A percentile compares a stretch with the other conserved stretches of the same genome.
Conservation (phyloP, 2,113 vertebrate species). For the Grantiella picta region DNA sequence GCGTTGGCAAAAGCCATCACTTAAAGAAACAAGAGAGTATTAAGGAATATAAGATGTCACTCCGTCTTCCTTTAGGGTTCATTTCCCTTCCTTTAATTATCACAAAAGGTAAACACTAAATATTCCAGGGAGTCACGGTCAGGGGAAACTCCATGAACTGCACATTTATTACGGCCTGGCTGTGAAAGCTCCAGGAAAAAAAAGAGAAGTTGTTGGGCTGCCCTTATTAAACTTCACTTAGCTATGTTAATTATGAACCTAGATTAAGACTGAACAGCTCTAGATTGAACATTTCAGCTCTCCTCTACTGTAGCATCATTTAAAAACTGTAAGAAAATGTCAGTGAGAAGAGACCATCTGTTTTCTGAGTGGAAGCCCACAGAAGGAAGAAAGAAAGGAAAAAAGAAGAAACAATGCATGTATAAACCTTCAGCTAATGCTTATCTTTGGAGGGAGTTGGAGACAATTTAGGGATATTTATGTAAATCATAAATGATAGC, state of each 20-base stretch:
- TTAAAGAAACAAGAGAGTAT: slow-evolving; percentile 73
- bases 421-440: slow-evolving; percentile 10
- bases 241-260: slow-evolving; percentile 53
- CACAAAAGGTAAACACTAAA: slow-evolving; percentile 66
- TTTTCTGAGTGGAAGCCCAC: slow-evolving; percentile 61
- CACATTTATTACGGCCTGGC: background rate
- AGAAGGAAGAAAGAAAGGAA: slow-evolving; percentile 42
- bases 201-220: slow-evolving; percentile 1
- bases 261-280: slow-evolving; percentile 13
- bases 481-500: background rate
- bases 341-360: slow-evolving; percentile 53
- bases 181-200: background rate
- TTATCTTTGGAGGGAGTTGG: background rate
- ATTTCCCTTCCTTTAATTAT: slow-evolving; percentile 71
- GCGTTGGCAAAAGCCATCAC: slow-evolving; percentile 63
- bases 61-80: slow-evolving; percentile 57
- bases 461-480: background rate
- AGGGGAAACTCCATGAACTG: slow-evolving; percentile 17
- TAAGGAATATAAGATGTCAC: slow-evolving; percentile 73
- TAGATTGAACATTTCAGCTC: slow-evolving; percentile 29
- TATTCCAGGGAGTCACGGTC: slow-evolving; percentile 49
- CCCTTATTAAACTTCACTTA: slow-evolving; percentile 56
- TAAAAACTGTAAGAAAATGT: slow-evolving; percentile 70
- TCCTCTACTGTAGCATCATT: slow-evolving; percentile 32
- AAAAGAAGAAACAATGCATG: slow-evolving; percentile 8